A percentile compares a stretch with the other conserved stretches of the same genome.
phyloP scores from a whole-genome alignment of 2,888 invertebrate genomes.

The Tubulanus polymorphus region DNA sequence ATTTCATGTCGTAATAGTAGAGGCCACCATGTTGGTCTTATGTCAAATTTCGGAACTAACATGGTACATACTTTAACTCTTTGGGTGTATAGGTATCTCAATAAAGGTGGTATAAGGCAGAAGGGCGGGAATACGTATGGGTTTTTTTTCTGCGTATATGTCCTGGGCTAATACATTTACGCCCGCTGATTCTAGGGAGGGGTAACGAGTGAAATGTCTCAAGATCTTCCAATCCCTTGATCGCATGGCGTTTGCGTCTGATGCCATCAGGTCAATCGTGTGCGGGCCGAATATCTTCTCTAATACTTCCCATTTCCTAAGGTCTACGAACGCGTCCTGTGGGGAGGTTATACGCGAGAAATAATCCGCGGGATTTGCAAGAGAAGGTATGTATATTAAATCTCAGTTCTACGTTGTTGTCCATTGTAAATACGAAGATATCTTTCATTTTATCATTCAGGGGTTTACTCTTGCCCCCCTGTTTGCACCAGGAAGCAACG shows the following conservation, averaged over 20 bases:
- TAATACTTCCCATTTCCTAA: not conserved
- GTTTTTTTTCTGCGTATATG: conserved; percentile 7
- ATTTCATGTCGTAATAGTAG: not conserved
- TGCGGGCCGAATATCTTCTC: not conserved
- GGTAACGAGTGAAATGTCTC: not conserved
- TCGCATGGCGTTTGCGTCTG: not conserved
- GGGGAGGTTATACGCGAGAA: not conserved
- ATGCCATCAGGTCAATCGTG: not conserved
- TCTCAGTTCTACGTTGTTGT: not conserved
- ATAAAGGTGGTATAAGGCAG: conserved; percentile 9
- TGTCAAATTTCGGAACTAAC: conserved; percentile 5
- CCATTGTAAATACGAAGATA: not conserved
- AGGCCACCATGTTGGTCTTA: conserved; percentile 18
- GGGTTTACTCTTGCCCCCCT: not conserved
- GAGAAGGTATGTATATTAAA: not conserved
- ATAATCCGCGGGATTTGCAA: not conserved
- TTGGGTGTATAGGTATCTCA: conserved; percentile 6
- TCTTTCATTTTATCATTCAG: not conserved
- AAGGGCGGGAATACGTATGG: conserved; percentile 18
- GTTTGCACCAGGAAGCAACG: not conserved
- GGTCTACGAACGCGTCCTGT: not conserved
- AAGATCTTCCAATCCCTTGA: not conserved
- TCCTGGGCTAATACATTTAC: conserved; percentile 17
- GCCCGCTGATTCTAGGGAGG: conserved; percentile 3
- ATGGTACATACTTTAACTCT: not conserved